Base-by-base conservation (phyloP, 2,113 vertebrate species). In the Sturnus vulgaris region DNA sequence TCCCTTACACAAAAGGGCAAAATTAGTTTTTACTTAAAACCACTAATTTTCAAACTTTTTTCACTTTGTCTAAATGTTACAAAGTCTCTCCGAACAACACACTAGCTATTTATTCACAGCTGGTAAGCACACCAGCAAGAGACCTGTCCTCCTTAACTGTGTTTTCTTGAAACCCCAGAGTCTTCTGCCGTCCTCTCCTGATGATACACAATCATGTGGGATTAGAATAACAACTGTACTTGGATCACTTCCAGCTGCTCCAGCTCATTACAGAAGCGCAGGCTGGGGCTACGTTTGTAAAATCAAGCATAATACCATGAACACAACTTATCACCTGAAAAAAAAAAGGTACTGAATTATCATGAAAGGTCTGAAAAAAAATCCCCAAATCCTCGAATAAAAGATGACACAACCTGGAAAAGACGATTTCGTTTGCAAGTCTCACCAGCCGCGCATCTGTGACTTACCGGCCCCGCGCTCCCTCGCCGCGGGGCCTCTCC, bases 291-390 rank as follows among this genome's bases (percentile, higher is more conserved):
- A 19, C 5, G 5, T 33, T 79, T 66, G 28, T 40, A 49, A 61
- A 53, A 65, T 1, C 47, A 1, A 40, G 7, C 31, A 40, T 3
- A 40, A 20, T 3, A 35, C 8, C 11, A 30, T 19, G 39, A 82
- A 27, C 9, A 7, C 16, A 71, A 47, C 12, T 37, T 63, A 78
- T 2, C 1, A 68, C 6, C 30, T 42, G 40, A 7, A 19, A 28
- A 11, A 39, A 20, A 52, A 5, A 11, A 42, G 52, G 12, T 3
- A 35, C 3, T 55, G 33, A 21, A 55, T 52, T 39, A 53, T 6
- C 9, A 44, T 0, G 1, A 46, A 78, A 65, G 1, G 2, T 5
- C 3, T 11, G 3, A 6, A 11, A 10, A 10, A 15, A 9, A 16
- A 10, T 42, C 3, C 15, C 16, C 22, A 35, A 31, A 11, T 2